Evolutionary conservation across 1,140 invertebrate genomes (phyloP).

Genomic region (Cydia strobilella): DNA sequence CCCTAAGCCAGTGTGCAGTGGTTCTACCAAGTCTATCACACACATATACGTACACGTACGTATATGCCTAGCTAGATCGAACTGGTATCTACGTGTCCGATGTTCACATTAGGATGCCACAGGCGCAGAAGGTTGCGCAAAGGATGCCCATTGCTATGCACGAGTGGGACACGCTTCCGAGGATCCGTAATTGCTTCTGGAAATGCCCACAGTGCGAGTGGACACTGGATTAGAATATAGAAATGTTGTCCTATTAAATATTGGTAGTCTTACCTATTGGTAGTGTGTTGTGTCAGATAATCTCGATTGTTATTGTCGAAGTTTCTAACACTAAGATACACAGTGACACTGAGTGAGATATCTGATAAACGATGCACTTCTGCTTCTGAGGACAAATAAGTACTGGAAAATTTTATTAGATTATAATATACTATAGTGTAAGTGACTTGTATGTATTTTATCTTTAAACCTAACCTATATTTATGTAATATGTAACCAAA

Average conservation of each 20-base stretch:
- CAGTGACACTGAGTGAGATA: neutral
- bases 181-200: slow-evolving; percentile 31
- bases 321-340: no score
- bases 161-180: neutral
- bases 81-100: neutral
- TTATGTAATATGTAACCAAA: no score
- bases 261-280: neutral
- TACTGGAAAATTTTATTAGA: no score
- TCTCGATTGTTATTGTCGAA: neutral
- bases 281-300: neutral
- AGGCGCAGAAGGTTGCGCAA: slow-evolving; percentile 24
- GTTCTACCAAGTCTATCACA: no score
- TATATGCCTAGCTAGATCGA: neutral
- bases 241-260: slow-evolving; percentile 2
- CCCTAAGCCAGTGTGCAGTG: no score
- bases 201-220: slow-evolving; percentile 9
- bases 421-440: no score
- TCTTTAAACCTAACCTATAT: no score
- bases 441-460: no score
- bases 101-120: slow-evolving; percentile 19
- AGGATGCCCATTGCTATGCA: slow-evolving; percentile 28
- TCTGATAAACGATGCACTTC: neutral
- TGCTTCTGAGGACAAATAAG: neutral
- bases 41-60: no score
- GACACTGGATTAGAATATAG: slow-evolving; percentile 18